phyloP scores from a whole-genome alignment of 2,888 invertebrate species.

The Drosophila putrida region DNA sequence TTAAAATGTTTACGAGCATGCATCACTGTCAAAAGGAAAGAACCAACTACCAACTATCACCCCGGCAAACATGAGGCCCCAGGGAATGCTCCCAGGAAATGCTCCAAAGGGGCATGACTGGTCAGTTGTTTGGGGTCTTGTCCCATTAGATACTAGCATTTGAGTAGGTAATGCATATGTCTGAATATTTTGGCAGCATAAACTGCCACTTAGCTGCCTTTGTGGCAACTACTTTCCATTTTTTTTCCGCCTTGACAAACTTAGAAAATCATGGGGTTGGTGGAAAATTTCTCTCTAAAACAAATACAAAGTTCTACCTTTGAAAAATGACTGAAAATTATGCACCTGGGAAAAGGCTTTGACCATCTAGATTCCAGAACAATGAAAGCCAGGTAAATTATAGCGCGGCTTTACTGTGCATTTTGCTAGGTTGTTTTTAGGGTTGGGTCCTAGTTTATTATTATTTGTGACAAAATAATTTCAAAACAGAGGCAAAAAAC shows the following conservation, averaged over 20 bases:
- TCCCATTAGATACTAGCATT: conserved; percentile 20
- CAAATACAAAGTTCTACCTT: conserved; percentile 31
- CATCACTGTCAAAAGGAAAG: conserved; percentile 39
- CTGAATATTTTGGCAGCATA: conserved; percentile 43
- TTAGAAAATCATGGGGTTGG: background rate
- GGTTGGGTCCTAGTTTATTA: conserved; percentile 27
- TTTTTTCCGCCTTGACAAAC: conserved; percentile 4
- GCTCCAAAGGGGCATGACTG: conserved; percentile 39
- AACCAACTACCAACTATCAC: conserved; percentile 8
- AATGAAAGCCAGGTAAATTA: conserved; percentile 50
- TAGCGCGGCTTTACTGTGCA: conserved; percentile 15
- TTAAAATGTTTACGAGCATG: conserved; percentile 67
- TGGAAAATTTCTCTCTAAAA: conserved; percentile 4
- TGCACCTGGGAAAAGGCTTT: conserved; percentile 63
- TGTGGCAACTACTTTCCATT: conserved; percentile 13
- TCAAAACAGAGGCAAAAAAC: conserved; percentile 23
- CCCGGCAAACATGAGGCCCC: conserved; percentile 23
- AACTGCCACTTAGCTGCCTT: conserved; percentile 46
- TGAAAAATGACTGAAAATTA: conserved; percentile 64
- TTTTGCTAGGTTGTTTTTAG: conserved; percentile 3
- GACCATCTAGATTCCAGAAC: conserved; percentile 17
- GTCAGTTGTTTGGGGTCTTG: conserved; percentile 10
- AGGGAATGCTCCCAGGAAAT: conserved; percentile 34
- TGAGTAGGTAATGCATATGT: conserved; percentile 42
- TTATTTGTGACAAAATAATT: conserved; percentile 57